phyloP scores from a whole-genome alignment of 92 coral and sea anemone genomes.

The Phenganax subtilis region DNA sequence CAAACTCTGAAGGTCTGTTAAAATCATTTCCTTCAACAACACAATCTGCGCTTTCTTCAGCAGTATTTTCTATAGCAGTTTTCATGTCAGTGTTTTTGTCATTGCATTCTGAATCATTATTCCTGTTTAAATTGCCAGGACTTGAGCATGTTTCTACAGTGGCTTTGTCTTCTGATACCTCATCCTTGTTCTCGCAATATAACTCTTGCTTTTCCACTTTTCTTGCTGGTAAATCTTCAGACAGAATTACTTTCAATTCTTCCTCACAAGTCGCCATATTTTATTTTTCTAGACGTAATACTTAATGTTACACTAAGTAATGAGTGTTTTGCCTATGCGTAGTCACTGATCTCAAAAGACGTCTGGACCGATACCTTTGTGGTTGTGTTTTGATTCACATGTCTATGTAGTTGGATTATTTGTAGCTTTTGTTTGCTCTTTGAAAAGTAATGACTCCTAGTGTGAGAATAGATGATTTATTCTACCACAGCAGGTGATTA shows the following conservation, averaged over 20 bases:
- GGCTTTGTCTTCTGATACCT: background rate
- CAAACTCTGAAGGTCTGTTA: background rate
- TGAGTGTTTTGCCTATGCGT: background rate
- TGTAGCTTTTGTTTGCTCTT: background rate
- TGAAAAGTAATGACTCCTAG: constrained; percentile 8
- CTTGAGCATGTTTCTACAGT: background rate
- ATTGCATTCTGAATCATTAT: background rate
- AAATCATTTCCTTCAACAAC: background rate
- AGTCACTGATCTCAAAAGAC: background rate
- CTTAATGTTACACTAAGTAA: constrained; percentile 20
- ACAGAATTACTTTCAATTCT: constrained; percentile 19
- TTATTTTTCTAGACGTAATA: background rate
- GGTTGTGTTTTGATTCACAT: background rate
- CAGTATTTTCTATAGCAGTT: background rate
- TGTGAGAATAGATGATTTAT: constrained; percentile 28
- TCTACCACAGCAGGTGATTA: constrained; percentile 35
- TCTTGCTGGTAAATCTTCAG: constrained; percentile 1
- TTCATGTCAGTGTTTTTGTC: background rate
- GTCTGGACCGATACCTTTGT: background rate
- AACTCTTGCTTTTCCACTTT: background rate
- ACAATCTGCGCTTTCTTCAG: background rate
- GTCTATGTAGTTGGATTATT: background rate
- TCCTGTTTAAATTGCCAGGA: background rate
- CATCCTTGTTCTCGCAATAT: constrained; percentile 4
- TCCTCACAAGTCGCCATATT: constrained; percentile 28